A percentile compares a stretch with the other conserved stretches of the same genome.
phyloP scores from a whole-genome alignment of 2,888 invertebrate species.

The Cremastinae sp. region DNA sequence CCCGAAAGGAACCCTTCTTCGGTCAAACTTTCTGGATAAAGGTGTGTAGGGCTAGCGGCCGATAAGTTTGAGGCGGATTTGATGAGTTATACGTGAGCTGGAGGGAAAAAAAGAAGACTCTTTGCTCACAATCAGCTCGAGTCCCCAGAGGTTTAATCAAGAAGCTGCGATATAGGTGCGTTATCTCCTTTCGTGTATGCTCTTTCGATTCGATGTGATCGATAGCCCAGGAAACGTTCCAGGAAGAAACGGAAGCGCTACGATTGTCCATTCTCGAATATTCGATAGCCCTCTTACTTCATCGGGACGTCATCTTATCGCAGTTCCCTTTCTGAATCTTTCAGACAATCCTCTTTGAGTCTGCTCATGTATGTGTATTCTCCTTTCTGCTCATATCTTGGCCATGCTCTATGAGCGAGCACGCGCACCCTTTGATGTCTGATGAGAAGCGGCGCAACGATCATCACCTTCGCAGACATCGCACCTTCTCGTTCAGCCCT shows the following conservation, averaged over 20 bases:
- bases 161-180: slow-evolving; percentile 71
- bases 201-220: slow-evolving; percentile 22
- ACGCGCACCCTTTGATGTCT: slow-evolving; percentile 52
- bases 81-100: neutral
- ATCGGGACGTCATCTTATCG: slow-evolving; percentile 51
- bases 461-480: slow-evolving; percentile 2
- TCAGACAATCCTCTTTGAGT: slow-evolving; percentile 34
- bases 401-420: slow-evolving; percentile 19
- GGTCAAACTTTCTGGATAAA: slow-evolving; percentile 43
- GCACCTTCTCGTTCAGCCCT: neutral
- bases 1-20: slow-evolving; percentile 20
- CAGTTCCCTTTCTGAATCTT: slow-evolving; percentile 30
- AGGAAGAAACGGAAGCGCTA: neutral
- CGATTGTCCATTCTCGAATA: neutral
- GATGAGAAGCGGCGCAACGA: slow-evolving; percentile 17
- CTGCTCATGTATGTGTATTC: neutral
- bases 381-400: slow-evolving; percentile 31
- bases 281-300: slow-evolving; percentile 14
- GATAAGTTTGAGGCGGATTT: slow-evolving; percentile 32
- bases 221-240: slow-evolving; percentile 16
- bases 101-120: slow-evolving; percentile 12
- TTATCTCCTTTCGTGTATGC: slow-evolving; percentile 56
- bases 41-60: slow-evolving; percentile 27
- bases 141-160: slow-evolving; percentile 74
- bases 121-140: neutral